Evolutionary conservation across 2,113 vertebrate species (phyloP).

Genomic region (Semnopithecus entellus): DNA sequence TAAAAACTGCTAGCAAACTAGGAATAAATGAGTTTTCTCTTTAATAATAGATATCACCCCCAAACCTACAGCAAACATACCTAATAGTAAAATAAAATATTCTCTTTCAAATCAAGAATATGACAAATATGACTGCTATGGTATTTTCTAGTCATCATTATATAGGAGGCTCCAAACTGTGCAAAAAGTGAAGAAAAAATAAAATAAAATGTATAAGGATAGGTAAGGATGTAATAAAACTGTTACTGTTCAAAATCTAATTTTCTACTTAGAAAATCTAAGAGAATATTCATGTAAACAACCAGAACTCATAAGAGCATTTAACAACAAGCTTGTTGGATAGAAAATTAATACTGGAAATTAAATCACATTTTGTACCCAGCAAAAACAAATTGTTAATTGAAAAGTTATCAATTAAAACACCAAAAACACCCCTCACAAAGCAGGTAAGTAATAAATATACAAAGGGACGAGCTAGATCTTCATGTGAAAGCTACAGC

Average conservation of each 20-base stretch:
- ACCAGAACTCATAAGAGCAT: not conserved
- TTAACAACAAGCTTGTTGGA: not conserved
- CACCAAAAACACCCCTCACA: not conserved
- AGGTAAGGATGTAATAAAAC: not conserved
- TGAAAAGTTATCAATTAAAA: conserved; percentile 18
- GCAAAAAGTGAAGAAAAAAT: conserved; percentile 8
- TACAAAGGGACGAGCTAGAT: not conserved
- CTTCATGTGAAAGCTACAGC: not conserved
- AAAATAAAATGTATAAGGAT: not conserved
- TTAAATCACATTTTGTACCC: not conserved
- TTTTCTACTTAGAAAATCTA: conserved; percentile 42
- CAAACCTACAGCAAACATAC: not conserved
- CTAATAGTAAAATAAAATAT: not conserved
- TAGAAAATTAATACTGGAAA: conserved; percentile 37
- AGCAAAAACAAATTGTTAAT: not conserved
- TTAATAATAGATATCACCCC: not conserved
- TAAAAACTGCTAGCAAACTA: not conserved
- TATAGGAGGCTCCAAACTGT: not conserved
- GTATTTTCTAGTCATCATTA: not conserved
- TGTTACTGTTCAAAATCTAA: conserved; percentile 31
- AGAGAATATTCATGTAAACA: not conserved
- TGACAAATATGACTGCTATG: not conserved
- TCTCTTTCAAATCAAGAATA: not conserved
- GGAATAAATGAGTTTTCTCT: conserved; percentile 1
- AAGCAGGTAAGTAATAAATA: not conserved